These are phyloP conservation scores for Reinhardtius hippoglossoides DNA, from an alignment of 2,113 vertebrate genomes.

Conservation along the genomic window DNA sequence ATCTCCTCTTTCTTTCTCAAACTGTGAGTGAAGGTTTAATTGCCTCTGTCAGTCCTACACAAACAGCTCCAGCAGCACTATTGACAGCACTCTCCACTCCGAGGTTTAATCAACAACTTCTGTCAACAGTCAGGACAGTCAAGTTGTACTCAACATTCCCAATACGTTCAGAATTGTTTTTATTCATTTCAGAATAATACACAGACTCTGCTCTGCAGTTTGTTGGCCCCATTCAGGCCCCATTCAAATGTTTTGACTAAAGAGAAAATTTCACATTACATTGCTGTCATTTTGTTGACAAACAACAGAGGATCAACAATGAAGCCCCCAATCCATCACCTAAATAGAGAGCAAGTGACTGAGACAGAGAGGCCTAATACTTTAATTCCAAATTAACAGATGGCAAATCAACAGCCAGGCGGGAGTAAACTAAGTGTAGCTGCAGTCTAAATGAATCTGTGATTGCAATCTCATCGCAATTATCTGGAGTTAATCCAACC, in stretches of 20 bases:
- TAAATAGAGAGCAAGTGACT: conserved; percentile 2
- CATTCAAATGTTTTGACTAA: neutral
- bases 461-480: conserved; percentile 63
- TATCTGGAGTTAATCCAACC: conserved; percentile 64
- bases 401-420: conserved; percentile 42
- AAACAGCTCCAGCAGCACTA: neutral
- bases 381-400: conserved; percentile 56
- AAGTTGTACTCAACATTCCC: conserved; percentile 7
- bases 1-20: conserved; percentile 9
- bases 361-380: conserved; percentile 28
- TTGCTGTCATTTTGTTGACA: neutral
- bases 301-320: conserved; percentile 11
- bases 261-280: conserved; percentile 4
- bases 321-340: neutral
- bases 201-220: neutral
- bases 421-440: conserved; percentile 39
- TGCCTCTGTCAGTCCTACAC: neutral
- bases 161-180: conserved; percentile 3
- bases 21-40: neutral
- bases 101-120: conserved; percentile 16
- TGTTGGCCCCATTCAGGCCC: too few species aligned
- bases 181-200: conserved; percentile 17
- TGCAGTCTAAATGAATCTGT: conserved; percentile 65
- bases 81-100: neutral
- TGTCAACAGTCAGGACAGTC: conserved; percentile 15